Percentiles rank a stretch among this genome's conserved stretches.
phyloP scores from a whole-genome alignment of 30 jellyfish, hydroid and myxozoan species.

The Catostylus mosaicus region DNA sequence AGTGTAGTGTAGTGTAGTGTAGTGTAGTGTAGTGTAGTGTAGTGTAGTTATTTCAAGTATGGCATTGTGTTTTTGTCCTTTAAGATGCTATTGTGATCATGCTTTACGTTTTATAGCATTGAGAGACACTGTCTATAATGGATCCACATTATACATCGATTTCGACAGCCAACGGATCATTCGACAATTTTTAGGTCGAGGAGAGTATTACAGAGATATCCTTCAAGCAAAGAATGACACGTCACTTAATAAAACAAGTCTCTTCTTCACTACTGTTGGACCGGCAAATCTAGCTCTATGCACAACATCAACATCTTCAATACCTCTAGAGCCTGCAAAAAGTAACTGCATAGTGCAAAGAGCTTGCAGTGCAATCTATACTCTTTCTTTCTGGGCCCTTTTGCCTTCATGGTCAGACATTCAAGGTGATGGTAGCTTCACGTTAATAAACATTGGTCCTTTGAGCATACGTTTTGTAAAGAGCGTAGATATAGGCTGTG shows the following conservation, averaged over 20 bases:
- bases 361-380: constrained; percentile 5
- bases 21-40: neutral
- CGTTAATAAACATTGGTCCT: neutral
- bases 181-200: constrained; percentile 6
- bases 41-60: no score
- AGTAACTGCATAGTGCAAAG: constrained; percentile 4
- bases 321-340: neutral
- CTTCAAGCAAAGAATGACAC: constrained; percentile 10
- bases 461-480: neutral
- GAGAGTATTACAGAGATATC: neutral
- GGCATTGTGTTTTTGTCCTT: no score
- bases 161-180: constrained; percentile 12
- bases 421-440: neutral
- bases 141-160: neutral
- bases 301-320: constrained; percentile 11
- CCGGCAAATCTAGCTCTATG: constrained; percentile 53
- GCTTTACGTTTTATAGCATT: neutral
- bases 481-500: neutral
- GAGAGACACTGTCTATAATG: constrained; percentile 1
- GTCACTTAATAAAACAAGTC: neutral
- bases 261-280: constrained; percentile 28
- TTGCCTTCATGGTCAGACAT: neutral
- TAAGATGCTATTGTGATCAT: no score
- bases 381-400: constrained; percentile 19
- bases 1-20: neutral